Evolutionary conservation across 1,140 invertebrate species (phyloP).

Genomic region (Drosophila sucinea): DNA sequence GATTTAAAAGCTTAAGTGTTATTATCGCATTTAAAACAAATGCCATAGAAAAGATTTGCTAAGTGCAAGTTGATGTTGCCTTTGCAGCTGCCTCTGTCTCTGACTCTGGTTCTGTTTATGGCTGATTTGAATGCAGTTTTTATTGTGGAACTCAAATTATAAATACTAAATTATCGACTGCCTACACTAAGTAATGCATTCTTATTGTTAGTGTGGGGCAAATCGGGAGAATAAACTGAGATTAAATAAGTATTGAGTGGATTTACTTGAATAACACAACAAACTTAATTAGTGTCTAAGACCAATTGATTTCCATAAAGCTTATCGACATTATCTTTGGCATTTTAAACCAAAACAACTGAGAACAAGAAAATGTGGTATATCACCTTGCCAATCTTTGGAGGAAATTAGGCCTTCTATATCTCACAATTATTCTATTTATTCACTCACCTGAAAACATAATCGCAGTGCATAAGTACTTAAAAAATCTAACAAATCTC

Average conservation of each 20-base stretch:
- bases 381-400: too few relatives aligned
- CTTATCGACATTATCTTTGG: too few relatives aligned
- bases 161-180: background rate
- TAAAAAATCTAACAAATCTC: too few relatives aligned
- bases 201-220: background rate
- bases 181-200: background rate
- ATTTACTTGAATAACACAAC: background rate
- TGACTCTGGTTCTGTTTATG: background rate
- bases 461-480: too few relatives aligned
- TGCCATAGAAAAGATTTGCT: conserved; percentile 68
- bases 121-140: conserved; percentile 29
- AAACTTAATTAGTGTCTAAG: background rate
- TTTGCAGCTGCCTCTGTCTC: conserved; percentile 4
- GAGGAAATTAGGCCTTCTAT: too few relatives aligned
- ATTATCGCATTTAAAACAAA: conserved; percentile 74
- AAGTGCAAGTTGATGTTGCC: conserved; percentile 56
- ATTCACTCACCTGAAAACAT: too few relatives aligned
- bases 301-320: background rate
- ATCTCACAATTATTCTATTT: too few relatives aligned
- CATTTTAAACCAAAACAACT: too few relatives aligned
- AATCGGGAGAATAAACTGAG: background rate
- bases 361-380: too few relatives aligned
- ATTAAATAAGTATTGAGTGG: background rate
- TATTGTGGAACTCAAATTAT: conserved; percentile 5
- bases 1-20: conserved; percentile 74